phyloP scores from a whole-genome alignment of 2,797 vertebrate genomes.

The Pagetopsis macropterus region DNA sequence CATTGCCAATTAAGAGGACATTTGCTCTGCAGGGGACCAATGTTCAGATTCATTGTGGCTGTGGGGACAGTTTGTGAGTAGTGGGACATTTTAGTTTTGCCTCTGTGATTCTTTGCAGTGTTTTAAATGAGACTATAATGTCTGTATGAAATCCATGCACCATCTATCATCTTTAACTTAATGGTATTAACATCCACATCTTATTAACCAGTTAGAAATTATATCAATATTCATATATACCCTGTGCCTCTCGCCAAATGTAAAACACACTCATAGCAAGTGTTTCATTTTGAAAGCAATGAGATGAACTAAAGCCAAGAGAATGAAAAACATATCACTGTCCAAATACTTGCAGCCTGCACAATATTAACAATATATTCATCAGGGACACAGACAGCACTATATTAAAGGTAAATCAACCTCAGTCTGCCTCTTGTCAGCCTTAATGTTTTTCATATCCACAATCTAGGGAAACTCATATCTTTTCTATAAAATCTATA shows the following conservation, averaged over 20 bases:
- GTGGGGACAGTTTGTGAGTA: background rate
- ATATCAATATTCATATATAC: background rate
- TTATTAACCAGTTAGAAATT: background rate
- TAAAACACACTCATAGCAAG: slow-evolving; percentile 22
- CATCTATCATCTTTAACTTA: background rate
- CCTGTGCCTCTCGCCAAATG: background rate
- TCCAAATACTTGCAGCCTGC: slow-evolving; percentile 33
- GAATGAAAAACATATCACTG: slow-evolving; percentile 32
- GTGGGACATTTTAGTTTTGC: background rate
- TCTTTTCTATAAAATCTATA: background rate
- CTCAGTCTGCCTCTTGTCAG: slow-evolving; percentile 24
- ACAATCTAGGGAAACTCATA: background rate
- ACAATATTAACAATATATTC: slow-evolving; percentile 23
- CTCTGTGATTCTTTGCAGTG: background rate
- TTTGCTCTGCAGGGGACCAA: background rate
- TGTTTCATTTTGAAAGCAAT: slow-evolving; percentile 55
- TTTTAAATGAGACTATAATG: background rate
- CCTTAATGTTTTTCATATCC: slow-evolving; percentile 25
- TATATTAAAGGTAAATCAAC: slow-evolving; percentile 33
- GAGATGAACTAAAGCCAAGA: slow-evolving; percentile 40
- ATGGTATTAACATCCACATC: slow-evolving; percentile 1
- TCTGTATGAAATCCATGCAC: background rate
- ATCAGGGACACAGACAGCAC: slow-evolving; percentile 24
- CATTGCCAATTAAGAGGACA: slow-evolving; percentile 8
- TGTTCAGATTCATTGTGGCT: background rate